phyloP scores from a whole-genome alignment of 2,113 vertebrate genomes.

The Trematomus loennbergii region DNA sequence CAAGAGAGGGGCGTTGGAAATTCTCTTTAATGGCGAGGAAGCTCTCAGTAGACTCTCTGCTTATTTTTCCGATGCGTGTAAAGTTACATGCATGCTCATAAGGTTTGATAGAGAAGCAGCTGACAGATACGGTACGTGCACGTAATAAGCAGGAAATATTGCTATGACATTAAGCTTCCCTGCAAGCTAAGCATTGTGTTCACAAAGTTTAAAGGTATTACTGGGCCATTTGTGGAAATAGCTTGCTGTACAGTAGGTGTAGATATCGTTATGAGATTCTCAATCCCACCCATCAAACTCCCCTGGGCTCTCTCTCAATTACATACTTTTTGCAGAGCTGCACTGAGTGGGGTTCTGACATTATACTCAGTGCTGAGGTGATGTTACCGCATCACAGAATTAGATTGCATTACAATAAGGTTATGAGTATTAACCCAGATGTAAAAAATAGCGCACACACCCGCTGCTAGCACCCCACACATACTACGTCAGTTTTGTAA shows the following conservation, averaged over 20 bases:
- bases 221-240: slow-evolving; percentile 55
- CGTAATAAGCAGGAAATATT: slow-evolving; percentile 1
- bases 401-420: slow-evolving; percentile 69
- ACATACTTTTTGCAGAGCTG: slow-evolving; percentile 55
- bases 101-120: slow-evolving; percentile 15
- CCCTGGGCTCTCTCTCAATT: slow-evolving; percentile 72
- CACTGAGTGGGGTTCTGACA: slow-evolving; percentile 65
- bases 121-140: slow-evolving; percentile 25
- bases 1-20: slow-evolving; percentile 61
- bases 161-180: not conserved
- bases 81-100: slow-evolving; percentile 26
- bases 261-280: slow-evolving; percentile 65
- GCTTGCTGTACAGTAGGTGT: slow-evolving; percentile 51
- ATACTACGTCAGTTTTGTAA: not conserved
- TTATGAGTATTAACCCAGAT: slow-evolving; percentile 73
- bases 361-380: slow-evolving; percentile 70
- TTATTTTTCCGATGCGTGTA: slow-evolving; percentile 29
- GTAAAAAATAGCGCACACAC: slow-evolving; percentile 55
- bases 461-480: not conserved
- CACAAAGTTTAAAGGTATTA: slow-evolving; percentile 63
- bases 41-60: slow-evolving; percentile 48
- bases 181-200: slow-evolving; percentile 40
- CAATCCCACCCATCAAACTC: slow-evolving; percentile 66
- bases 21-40: slow-evolving; percentile 63
- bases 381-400: slow-evolving; percentile 70